Percentiles rank a stretch among this genome's conserved stretches.
Conservation (phyloP, 2,888 invertebrate genomes). For the Hyposoter didymator region DNA sequence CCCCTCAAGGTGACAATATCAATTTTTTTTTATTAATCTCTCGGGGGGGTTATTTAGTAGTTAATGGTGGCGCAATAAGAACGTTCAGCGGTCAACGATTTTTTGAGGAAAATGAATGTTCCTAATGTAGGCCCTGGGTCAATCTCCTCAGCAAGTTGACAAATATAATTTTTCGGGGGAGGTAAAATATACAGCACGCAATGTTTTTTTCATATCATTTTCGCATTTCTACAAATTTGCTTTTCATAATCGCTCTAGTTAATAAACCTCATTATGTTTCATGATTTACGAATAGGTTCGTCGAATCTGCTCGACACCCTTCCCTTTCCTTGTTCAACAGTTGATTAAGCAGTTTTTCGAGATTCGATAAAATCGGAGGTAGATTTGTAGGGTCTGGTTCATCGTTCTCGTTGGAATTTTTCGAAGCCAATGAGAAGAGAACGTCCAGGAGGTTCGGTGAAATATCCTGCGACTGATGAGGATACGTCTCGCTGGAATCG, state of each 20-base stretch:
- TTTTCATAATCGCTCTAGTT: too few relatives aligned
- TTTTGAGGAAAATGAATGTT: too few relatives aligned
- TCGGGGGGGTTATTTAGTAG: too few relatives aligned
- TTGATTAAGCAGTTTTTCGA: conserved; percentile 68
- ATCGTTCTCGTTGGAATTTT: conserved; percentile 37
- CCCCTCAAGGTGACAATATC: too few relatives aligned
- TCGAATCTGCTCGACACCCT: background rate
- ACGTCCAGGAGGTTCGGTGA: conserved; percentile 68
- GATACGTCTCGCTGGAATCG: conserved; percentile 63
- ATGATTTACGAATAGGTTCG: conserved; percentile 35
- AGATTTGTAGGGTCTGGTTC: conserved; percentile 55
- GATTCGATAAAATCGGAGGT: conserved; percentile 43
- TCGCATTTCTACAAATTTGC: background rate
- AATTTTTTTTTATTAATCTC: too few relatives aligned
- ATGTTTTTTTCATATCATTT: background rate
- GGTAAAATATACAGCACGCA: too few relatives aligned
- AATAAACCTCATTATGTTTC: background rate
- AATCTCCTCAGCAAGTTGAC: too few relatives aligned
- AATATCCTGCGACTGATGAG: conserved; percentile 61
- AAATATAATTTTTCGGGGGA: too few relatives aligned
- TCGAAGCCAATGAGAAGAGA: conserved; percentile 70
- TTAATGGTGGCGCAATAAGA: too few relatives aligned
- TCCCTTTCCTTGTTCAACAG: conserved; percentile 39
- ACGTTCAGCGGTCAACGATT: too few relatives aligned
- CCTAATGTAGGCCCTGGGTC: too few relatives aligned